Evolutionary conservation across 2,797 vertebrate genomes (phyloP), one percentile per base, ranked within the genome.

Genomic region (Sternarchorhynchus goeldii): DNA sequence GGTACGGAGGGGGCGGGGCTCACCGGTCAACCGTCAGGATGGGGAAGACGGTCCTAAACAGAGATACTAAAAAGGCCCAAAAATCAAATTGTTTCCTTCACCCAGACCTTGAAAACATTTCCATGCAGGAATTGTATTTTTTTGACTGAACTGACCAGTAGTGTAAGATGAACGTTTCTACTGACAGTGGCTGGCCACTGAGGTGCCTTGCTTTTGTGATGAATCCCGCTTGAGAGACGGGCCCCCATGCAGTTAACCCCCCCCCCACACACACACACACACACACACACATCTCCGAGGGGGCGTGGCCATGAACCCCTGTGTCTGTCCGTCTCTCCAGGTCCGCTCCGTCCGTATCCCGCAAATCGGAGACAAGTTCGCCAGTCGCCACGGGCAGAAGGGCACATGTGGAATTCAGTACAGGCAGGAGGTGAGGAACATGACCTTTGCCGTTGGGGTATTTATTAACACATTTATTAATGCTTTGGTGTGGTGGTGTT

Each of bases 371-470:
- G 98, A 99, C 86, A 99, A 99, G 83, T 99, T 99, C 20, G 98
- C 98, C 82, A 99, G 98, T 87, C 95, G 97, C 78, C 98, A 99
- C 0, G 98, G 97, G 79, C 97, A 99, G 85, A 99, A 99, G 80
- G 98, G 97, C 89, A 99, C 98, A 78, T 99, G 98, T 78, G 98
- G 98, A 60, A 99, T 99, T 89, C 98, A 99, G 87, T 99, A 99
- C 87, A 94, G 97, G 86, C 98, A 99, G 84, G 97, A 99, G 96
- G 97, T 99, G 88, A 72, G 62, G 21, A 25, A 12, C 14, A 6
- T 4, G 18, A 2, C 53, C 0, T 6, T 56, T 71, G 8, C 5
- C 6, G 1, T 2, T 55, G 25, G 25, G 25, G 25, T 25, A 25
- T 25, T 25, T 21, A 50, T 7, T 36, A 36, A 36, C 4, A 36